Evolutionary conservation across 2,797 vertebrate genomes (phyloP).

Genomic region (Catamblyrhynchus diadema): DNA sequence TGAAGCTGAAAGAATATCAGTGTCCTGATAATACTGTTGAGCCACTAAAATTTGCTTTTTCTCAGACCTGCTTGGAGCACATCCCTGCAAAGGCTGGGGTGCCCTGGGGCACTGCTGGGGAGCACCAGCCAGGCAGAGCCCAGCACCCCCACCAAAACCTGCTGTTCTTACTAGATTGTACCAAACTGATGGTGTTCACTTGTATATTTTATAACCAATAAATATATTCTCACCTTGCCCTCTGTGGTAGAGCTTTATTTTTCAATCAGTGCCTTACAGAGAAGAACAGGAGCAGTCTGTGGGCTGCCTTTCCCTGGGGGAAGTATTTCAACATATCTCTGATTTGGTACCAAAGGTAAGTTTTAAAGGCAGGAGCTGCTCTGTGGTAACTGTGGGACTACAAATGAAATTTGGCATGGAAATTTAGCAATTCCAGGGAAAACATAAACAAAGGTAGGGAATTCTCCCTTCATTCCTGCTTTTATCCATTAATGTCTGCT

Average conservation of each 20-base stretch:
- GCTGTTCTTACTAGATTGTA: neutral
- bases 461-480: neutral
- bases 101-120: neutral
- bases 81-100: neutral
- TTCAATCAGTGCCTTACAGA: neutral
- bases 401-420: neutral
- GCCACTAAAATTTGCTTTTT: neutral
- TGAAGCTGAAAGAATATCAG: conserved; percentile 40
- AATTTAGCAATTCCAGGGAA: neutral
- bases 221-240: conserved; percentile 9
- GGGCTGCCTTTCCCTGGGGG: neutral
- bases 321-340: neutral
- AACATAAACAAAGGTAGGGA: neutral
- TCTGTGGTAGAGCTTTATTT: neutral
- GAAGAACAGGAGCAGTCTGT: neutral
- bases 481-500: neutral
- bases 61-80: neutral
- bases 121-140: neutral
- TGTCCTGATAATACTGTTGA: neutral
- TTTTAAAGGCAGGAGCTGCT: neutral
- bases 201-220: conserved; percentile 50
- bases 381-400: neutral
- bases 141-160: neutral
- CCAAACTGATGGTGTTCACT: neutral
- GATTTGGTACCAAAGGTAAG: neutral